Evolutionary conservation across 2,113 vertebrate genomes (phyloP).

Genomic region (Odontophorus gujanensis): DNA sequence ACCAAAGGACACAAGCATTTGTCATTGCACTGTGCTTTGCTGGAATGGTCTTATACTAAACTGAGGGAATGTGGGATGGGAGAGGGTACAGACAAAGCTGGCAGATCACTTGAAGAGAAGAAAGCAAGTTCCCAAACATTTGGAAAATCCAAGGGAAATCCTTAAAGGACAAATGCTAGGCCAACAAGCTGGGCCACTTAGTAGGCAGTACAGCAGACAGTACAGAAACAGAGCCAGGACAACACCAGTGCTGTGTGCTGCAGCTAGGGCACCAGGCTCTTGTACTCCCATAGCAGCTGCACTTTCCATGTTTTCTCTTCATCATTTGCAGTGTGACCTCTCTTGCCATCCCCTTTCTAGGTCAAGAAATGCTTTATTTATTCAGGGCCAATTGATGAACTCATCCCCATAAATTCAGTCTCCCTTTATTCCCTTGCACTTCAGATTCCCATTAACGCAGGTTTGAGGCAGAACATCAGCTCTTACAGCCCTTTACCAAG

Average conservation of each 20-base stretch:
- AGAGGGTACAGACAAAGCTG: background rate
- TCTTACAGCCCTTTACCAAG: conserved; percentile 43
- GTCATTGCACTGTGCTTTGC: background rate
- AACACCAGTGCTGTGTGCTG: background rate
- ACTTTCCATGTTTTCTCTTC: background rate
- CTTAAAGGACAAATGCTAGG: background rate
- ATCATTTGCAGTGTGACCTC: background rate
- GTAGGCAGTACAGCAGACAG: background rate
- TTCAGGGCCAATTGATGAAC: background rate
- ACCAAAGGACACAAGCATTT: background rate
- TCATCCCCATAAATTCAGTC: background rate
- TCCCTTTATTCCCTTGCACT: conserved; percentile 15
- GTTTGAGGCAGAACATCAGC: conserved; percentile 49
- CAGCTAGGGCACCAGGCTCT: background rate
- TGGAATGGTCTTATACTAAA: background rate
- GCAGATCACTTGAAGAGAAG: background rate
- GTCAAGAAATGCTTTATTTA: conserved; percentile 25
- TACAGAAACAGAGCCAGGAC: background rate
- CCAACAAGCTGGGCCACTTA: background rate
- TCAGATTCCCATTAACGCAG: conserved; percentile 39
- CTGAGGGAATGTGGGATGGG: background rate
- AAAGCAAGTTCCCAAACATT: background rate
- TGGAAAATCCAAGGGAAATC: background rate
- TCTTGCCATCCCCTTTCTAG: background rate
- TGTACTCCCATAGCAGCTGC: background rate